Evolutionary conservation across 2,797 vertebrate genomes (phyloP).

Genomic region (Eurystomus glaucurus): DNA sequence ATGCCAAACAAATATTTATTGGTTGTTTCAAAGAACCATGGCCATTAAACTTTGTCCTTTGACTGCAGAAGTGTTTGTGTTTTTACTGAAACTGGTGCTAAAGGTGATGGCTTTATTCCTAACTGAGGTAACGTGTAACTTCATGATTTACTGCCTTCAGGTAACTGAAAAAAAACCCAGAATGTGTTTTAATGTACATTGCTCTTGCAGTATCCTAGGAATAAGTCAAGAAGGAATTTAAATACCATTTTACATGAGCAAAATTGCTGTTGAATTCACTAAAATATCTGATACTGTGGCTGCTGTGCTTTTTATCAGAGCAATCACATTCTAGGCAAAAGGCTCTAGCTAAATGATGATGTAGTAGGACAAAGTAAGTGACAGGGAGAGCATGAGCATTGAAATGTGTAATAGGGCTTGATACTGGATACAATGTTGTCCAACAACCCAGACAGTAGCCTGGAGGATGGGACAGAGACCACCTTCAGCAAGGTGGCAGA

Average conservation of each 20-base stretch:
- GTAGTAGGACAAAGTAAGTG: neutral
- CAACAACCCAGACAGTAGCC: neutral
- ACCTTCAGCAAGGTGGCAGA: neutral
- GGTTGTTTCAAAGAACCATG: conserved; percentile 61
- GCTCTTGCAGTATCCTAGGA: neutral
- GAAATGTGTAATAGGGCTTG: neutral
- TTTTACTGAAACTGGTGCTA: conserved; percentile 53
- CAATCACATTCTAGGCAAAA: neutral
- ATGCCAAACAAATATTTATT: conserved; percentile 72
- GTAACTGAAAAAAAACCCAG: neutral
- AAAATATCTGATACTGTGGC: neutral
- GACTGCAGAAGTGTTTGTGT: conserved; percentile 60
- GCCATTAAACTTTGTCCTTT: conserved; percentile 49
- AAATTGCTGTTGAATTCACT: neutral
- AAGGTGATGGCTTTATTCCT: conserved; percentile 56
- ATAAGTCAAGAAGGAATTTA: neutral
- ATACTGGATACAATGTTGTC: neutral
- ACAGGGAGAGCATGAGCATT: neutral
- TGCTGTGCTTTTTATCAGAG: neutral
- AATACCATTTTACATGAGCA: neutral
- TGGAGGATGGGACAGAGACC: neutral
- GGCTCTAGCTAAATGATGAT: neutral
- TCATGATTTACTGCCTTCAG: conserved; percentile 49
- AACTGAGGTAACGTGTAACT: conserved; percentile 4
- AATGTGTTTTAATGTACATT: neutral